Evolutionary conservation across 1,140 invertebrate species (phyloP).

Genomic region (Drosophila varians): DNA sequence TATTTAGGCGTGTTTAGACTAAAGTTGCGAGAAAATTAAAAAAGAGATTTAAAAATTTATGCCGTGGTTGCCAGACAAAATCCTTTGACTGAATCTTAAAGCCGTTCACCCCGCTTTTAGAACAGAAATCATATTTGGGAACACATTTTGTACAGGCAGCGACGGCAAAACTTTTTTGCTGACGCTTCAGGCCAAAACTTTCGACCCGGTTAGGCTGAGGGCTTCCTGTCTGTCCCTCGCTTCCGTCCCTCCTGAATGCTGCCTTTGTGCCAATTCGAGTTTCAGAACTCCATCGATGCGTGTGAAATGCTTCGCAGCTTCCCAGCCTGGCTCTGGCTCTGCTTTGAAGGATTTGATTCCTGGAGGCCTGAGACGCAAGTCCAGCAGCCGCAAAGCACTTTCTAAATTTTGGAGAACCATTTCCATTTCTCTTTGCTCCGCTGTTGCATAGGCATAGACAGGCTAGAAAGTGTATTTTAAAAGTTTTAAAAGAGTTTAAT

Average conservation of each 20-base stretch:
- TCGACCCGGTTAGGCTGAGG: constrained; percentile 28
- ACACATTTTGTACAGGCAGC: constrained; percentile 67
- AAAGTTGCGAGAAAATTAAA: constrained; percentile 17
- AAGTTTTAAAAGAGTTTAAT: no score
- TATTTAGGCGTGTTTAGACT: constrained; percentile 73
- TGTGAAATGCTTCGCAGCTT: constrained; percentile 69
- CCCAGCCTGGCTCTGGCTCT: constrained; percentile 37
- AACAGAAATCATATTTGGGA: constrained; percentile 64
- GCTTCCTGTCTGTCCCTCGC: constrained; percentile 22
- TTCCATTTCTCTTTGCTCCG: constrained; percentile 20
- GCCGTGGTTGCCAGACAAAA: background rate
- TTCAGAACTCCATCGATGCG: constrained; percentile 76
- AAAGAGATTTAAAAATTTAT: constrained; percentile 10
- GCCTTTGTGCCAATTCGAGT: constrained; percentile 71
- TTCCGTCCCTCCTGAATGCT: constrained; percentile 12
- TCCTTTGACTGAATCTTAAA: constrained; percentile 52
- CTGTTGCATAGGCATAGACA: background rate
- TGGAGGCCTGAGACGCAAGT: constrained; percentile 25
- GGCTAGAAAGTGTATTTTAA: background rate
- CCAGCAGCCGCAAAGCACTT: constrained; percentile 18
- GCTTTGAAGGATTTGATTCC: constrained; percentile 67
- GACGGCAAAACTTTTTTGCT: constrained; percentile 64
- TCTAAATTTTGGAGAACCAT: constrained; percentile 7
- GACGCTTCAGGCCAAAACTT: constrained; percentile 72
- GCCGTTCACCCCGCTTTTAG: constrained; percentile 44